Evolutionary conservation across 2,113 vertebrate genomes (phyloP), one percentile per base, ranked within the genome.

Genomic region (Benthochromis sp.): DNA sequence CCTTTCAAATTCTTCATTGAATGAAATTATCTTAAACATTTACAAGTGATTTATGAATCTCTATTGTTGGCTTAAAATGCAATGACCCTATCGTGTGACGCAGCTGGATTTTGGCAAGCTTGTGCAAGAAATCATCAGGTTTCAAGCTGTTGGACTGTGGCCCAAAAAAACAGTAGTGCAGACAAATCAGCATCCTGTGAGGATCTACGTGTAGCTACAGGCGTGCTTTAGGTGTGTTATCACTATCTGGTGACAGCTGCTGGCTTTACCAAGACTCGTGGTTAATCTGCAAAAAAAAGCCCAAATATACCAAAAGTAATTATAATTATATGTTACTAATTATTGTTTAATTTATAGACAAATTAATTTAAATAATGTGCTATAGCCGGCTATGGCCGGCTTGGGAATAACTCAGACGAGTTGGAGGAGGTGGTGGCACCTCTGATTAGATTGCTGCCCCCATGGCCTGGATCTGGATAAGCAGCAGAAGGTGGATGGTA

Each of bases 361-460:
- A 76, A 47, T 29, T 0, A 4, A 50, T 29, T 76, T 29, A 38
- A 66, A 36, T 38, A 66, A 66, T 66, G 61, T 66, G 10, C 34
- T 38, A 0, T 34, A 0, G 7, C 16, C 2, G 7, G 16, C 7
- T 50, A n/a, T 3, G 1, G 69, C 43, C 8, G 0, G 21, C 17
- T 66, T 38, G 61, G 21, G 21, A 73, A 45, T 27, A 1, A 16
- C 43, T 31, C 24, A 76, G 71, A 1, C 8, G 14, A 47, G 40
- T 45, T 47, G 69, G 38, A 16, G 40, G 66, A 0, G 13, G n/a
- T 63, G 16, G 31, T 63, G 63, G 63, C 69, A 29, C 21, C 24
- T 76, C 14, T 19, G 69, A 29, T 76, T 29, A 47, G 43, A 19
- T 29, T 76, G 14, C 71, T 76, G 24, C 9, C 40, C 66, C 71